Conservation (phyloP, 2,888 invertebrate genomes). For the Noctua comes region DNA sequence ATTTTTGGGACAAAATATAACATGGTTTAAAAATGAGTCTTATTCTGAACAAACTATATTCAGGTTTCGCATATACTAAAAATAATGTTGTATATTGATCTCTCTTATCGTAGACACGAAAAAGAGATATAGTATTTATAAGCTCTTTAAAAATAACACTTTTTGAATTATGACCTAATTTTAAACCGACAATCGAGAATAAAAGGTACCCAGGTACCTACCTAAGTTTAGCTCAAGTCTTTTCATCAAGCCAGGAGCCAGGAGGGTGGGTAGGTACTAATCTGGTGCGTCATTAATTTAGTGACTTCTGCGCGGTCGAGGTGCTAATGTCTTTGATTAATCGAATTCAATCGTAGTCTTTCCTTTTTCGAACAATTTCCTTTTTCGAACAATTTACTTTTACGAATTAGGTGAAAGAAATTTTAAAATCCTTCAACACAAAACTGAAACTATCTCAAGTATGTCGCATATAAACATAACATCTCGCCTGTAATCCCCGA, state of each 20-base stretch:
- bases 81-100: background rate
- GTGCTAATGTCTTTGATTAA: conserved; percentile 72
- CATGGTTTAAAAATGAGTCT: too few species aligned
- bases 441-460: background rate
- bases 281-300: conserved; percentile 69
- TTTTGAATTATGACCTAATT: background rate
- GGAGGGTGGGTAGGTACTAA: conserved; percentile 55
- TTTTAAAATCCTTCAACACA: background rate
- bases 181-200: background rate
- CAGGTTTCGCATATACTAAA: too few species aligned
- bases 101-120: background rate
- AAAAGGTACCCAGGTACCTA: background rate
- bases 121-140: background rate
- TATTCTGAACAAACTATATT: too few species aligned
- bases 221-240: conserved; percentile 16
- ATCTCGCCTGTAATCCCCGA: too few species aligned
- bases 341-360: conserved; percentile 64
- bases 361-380: conserved; percentile 15
- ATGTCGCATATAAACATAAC: background rate
- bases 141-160: background rate
- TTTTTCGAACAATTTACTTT: conserved; percentile 11
- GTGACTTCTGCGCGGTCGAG: conserved; percentile 62
- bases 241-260: conserved; percentile 40
- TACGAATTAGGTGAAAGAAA: background rate
- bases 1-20: too few species aligned